phyloP scores from a whole-genome alignment of 2,888 invertebrate genomes.

The Epirrita christyi region DNA sequence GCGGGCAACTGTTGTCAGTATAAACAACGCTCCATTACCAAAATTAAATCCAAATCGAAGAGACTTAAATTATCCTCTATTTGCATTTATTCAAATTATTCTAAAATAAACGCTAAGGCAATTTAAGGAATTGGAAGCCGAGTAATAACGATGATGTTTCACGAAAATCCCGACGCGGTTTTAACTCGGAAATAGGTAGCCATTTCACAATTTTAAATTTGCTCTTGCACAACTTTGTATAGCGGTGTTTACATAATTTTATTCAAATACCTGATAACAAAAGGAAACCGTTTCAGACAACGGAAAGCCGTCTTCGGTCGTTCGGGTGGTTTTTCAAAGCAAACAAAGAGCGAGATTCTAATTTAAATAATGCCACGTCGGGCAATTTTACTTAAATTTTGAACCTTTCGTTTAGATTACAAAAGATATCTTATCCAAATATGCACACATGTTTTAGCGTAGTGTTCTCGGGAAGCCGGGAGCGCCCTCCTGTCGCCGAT shows the following conservation, averaged over 20 bases:
- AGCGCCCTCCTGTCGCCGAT: constrained; percentile 80
- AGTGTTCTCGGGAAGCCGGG: constrained; percentile 68
- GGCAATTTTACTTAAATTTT: constrained; percentile 15
- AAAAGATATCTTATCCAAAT: constrained; percentile 30
- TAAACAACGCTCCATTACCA: constrained; percentile 58
- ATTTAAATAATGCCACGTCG: constrained; percentile 23
- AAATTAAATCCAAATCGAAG: constrained; percentile 43
- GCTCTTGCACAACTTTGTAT: constrained; percentile 44
- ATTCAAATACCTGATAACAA: constrained; percentile 40
- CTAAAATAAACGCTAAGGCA: constrained; percentile 27
- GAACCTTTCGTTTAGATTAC: constrained; percentile 17
- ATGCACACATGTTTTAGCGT: constrained; percentile 54
- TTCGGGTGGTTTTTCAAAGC: constrained; percentile 20
- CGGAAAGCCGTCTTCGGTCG: constrained; percentile 22
- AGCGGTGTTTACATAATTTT: constrained; percentile 48
- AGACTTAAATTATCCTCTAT: constrained; percentile 31
- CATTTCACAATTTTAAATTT: constrained; percentile 46
- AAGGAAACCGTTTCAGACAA: constrained; percentile 25
- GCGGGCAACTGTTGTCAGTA: constrained; percentile 49
- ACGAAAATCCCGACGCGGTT: constrained; percentile 31
- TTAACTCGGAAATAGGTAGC: constrained; percentile 22
- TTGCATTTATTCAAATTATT: constrained; percentile 20
- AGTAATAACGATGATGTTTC: constrained; percentile 38
- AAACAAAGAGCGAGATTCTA: constrained; percentile 27
- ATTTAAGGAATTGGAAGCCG: constrained; percentile 26